Percentiles rank a stretch among this genome's conserved stretches.
Evolutionary conservation across 2,113 vertebrate species (phyloP).

Genomic region (Clarias gariepinus): DNA sequence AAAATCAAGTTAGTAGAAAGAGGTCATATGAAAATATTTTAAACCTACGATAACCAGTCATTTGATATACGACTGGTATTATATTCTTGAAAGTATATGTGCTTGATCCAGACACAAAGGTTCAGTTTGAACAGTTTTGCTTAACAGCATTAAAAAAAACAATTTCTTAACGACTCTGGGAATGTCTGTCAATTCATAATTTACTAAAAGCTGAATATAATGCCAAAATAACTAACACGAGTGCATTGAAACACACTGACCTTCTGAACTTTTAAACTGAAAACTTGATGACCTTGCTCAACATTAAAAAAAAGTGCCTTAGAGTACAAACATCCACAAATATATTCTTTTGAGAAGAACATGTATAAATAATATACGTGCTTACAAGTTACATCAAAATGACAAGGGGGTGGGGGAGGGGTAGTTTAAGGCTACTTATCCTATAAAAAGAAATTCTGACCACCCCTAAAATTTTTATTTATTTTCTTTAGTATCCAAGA

Average conservation of each 20-base stretch:
- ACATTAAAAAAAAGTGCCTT: not conserved
- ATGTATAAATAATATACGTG: not conserved
- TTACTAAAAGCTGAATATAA: not conserved
- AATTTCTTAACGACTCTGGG: not conserved
- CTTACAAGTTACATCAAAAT: not conserved
- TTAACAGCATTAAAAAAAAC: not conserved
- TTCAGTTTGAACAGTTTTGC: not conserved
- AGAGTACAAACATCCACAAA: not conserved
- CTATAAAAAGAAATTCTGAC: not conserved
- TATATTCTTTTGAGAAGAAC: not conserved
- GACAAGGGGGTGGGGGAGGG: accelerated
- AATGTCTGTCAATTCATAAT: not conserved
- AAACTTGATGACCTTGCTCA: constrained; percentile 20
- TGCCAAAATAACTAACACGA: not conserved
- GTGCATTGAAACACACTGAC: not conserved
- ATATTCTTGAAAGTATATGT: not conserved
- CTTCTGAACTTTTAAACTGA: not conserved
- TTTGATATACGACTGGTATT: not conserved
- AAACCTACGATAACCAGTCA: not conserved
- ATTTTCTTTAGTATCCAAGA: not conserved
- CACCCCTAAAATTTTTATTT: not conserved
- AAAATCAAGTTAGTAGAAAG: not conserved
- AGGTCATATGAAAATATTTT: not conserved
- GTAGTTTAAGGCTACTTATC: not conserved
- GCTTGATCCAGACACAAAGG: not conserved